Evolutionary conservation across 2,888 invertebrate genomes (phyloP).

Genomic region (Eupsilia transversa): DNA sequence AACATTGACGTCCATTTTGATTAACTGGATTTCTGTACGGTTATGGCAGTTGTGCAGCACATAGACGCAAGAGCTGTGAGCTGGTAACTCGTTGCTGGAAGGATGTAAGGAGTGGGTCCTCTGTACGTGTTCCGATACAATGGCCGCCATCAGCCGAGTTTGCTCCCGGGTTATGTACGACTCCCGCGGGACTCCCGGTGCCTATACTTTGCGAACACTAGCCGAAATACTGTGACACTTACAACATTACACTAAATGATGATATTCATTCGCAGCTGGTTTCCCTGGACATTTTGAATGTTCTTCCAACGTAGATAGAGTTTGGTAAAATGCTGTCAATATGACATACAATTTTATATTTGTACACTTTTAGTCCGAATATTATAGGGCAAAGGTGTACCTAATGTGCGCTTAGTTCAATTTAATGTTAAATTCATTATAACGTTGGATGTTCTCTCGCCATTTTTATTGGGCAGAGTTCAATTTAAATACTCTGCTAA

Average conservation of each 20-base stretch:
- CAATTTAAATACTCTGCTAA: constrained; percentile 8
- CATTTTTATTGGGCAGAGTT: constrained; percentile 36
- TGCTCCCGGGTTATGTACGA: constrained; percentile 35
- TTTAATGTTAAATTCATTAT: constrained; percentile 33
- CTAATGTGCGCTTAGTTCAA: not conserved
- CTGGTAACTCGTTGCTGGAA: not conserved
- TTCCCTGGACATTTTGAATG: not conserved
- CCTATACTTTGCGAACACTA: constrained; percentile 8
- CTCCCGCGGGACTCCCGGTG: constrained; percentile 24
- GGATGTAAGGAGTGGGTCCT: constrained; percentile 2
- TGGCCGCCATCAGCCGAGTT: constrained; percentile 14
- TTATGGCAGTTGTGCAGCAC: not conserved
- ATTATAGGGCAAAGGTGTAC: not conserved
- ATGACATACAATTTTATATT: not conserved
- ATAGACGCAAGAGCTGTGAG: not conserved
- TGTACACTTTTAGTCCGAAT: not conserved
- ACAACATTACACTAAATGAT: constrained; percentile 7
- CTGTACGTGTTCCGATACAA: not conserved
- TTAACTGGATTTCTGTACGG: not conserved
- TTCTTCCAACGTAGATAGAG: not conserved
- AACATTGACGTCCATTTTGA: not conserved
- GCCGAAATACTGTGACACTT: constrained; percentile 24
- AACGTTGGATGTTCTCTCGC: constrained; percentile 7
- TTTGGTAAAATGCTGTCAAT: not conserved
- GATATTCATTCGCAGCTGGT: constrained; percentile 13